phyloP scores from a whole-genome alignment of 1,140 invertebrate species.

The Notospermus geniculatus region DNA sequence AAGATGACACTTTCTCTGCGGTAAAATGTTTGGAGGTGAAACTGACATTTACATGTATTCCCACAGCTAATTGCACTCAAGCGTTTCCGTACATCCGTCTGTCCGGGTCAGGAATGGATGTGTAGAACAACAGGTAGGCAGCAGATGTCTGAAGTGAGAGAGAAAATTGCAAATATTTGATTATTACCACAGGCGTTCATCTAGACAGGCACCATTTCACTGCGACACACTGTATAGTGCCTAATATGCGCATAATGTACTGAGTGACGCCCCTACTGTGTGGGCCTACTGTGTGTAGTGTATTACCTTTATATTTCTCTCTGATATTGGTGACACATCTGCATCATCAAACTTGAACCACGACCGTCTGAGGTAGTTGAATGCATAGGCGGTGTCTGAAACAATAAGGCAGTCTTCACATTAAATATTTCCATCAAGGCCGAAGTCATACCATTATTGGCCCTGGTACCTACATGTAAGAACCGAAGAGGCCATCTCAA shows the following conservation, averaged over 20 bases:
- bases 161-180: not conserved
- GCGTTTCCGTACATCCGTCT: no score
- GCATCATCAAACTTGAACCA: constrained; percentile 93
- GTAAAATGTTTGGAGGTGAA: no score
- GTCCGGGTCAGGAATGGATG: not conserved
- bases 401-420: constrained; percentile 7
- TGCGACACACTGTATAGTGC: not conserved
- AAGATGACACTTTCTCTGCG: no score
- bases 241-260: not conserved
- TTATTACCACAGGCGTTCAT: not conserved
- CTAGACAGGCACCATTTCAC: not conserved
- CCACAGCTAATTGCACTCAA: no score
- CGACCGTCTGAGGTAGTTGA: constrained; percentile 61
- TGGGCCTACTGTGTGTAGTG: no score
- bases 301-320: constrained; percentile 64
- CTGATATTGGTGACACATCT: constrained; percentile 71
- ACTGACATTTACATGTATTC: no score
- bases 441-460: no score
- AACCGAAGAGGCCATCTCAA: no score
- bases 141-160: constrained; percentile 60
- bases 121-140: constrained; percentile 69
- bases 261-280: not conserved
- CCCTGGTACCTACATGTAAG: no score
- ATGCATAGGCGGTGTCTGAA: constrained; percentile 71
- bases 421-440: no score